Base-by-base conservation (phyloP, 2,888 invertebrate species). In the Erebia palarica region DNA sequence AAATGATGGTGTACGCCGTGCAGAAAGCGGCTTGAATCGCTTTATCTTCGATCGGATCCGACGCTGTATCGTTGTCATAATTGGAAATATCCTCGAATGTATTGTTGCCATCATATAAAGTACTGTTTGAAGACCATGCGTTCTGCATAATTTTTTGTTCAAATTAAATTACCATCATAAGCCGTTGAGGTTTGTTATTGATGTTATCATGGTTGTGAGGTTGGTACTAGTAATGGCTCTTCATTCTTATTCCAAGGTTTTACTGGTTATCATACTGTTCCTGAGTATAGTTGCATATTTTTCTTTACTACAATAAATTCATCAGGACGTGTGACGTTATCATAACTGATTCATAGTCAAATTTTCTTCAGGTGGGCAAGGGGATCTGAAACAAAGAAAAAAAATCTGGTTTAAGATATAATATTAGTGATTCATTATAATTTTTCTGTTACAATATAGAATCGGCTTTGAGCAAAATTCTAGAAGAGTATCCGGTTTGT, bases 1-100 rank as follows among this genome's bases (percentile, higher is more conserved):
- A 98, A 77, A 98, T 97, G 42, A 95, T 91, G 2, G 95, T 94
- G 87, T 98, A 98, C 58, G 97, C 93, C 69, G 95, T 91, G 81
- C 96, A 96, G 84, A 97, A 97, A 67, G 96, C 86, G 18, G 95
- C 95, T 89, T 97, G 97, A 57, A 97, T 95, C 7, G 94, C 91
- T 76, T 95, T 94, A 79, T 95, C 94, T 75, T 95, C 94, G 73
- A 96, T 96, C 11, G 96, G 93, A 80, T 95, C 94, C 36, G 82
- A 77, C 16, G 76, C 9, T 68, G 85, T 84, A 65, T 65, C 71
- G 75, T 88, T 88, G 58, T 76, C 83, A 76, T 86, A 81, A 61
- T 83, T 78, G 61, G 77, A 78, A 65, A 77, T 81, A 74, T 86
- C 79, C 61, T 77, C 81, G 73, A 79, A 75, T 53, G 80, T 81